Evolutionary conservation across 2,888 invertebrate species (phyloP).

Genomic region (Drosophila paramelanica): DNA sequence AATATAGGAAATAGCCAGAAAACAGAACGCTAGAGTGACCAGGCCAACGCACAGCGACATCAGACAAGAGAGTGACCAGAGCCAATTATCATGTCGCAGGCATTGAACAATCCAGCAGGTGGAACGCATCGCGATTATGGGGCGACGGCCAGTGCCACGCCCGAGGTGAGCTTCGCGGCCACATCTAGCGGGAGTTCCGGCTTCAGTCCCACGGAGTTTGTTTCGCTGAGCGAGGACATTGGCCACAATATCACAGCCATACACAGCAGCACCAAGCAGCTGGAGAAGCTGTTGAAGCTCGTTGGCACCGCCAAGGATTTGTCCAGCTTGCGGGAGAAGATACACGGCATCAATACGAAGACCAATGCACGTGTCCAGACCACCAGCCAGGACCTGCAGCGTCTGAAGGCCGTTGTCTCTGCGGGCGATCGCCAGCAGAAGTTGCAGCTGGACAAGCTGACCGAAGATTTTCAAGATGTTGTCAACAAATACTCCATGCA

Average conservation of each 20-base stretch:
- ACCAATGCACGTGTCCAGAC: slow-evolving; percentile 91
- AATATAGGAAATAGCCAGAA: slow-evolving; percentile 8
- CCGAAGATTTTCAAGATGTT: slow-evolving; percentile 92
- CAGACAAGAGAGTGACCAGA: slow-evolving; percentile 8
- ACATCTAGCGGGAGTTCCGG: slow-evolving; percentile 83
- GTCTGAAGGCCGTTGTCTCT: slow-evolving; percentile 89
- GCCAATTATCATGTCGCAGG: slow-evolving; percentile 56
- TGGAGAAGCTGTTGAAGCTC: slow-evolving; percentile 90
- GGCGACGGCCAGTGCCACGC: slow-evolving; percentile 83
- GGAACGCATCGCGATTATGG: slow-evolving; percentile 82
- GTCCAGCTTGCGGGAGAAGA: slow-evolving; percentile 88
- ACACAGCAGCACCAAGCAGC: slow-evolving; percentile 89
- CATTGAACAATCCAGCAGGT: slow-evolving; percentile 76
- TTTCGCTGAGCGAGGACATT: slow-evolving; percentile 92
- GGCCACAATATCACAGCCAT: slow-evolving; percentile 92
- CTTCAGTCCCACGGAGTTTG: slow-evolving; percentile 91
- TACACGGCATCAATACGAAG: slow-evolving; percentile 90
- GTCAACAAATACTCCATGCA: slow-evolving; percentile 91
- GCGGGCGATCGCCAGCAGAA: slow-evolving; percentile 92
- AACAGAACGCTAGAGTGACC: slow-evolving; percentile 16
- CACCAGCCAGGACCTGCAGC: slow-evolving; percentile 90
- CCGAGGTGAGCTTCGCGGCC: slow-evolving; percentile 88
- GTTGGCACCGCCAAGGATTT: slow-evolving; percentile 92
- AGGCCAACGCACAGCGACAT: slow-evolving; percentile 2
- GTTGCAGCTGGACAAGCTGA: slow-evolving; percentile 93